A percentile compares a stretch with the other conserved stretches of the same genome.
Evolutionary conservation across 2,113 vertebrate species (phyloP).

Genomic region (Poeciliopsis retropinna): DNA sequence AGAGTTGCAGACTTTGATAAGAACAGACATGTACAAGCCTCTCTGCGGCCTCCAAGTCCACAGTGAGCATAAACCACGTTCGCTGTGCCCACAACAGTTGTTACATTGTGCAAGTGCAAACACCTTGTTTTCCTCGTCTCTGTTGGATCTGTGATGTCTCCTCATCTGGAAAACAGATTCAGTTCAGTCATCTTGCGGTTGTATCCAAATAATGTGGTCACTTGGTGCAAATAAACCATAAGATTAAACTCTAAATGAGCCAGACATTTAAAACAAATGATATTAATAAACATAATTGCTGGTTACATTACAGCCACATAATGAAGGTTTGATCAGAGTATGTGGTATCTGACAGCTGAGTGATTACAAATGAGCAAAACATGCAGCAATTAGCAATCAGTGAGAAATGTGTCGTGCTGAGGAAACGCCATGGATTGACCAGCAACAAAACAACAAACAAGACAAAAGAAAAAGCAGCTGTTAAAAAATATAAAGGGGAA

Average conservation of each 20-base stretch:
- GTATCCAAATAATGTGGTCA: not conserved
- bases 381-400: not conserved
- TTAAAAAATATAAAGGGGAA: not conserved
- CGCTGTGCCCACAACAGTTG: slow-evolving; percentile 27
- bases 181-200: not conserved
- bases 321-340: not conserved
- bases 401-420: not conserved
- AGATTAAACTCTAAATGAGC: not conserved
- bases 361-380: not conserved
- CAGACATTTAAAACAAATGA: not conserved
- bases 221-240: not conserved
- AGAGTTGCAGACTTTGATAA: slow-evolving; percentile 57
- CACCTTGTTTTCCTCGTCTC: not conserved
- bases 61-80: slow-evolving; percentile 40
- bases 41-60: slow-evolving; percentile 49
- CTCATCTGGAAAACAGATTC: not conserved
- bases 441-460: not conserved
- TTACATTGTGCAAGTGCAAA: slow-evolving; percentile 1
- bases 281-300: not conserved
- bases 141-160: not conserved
- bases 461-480: not conserved
- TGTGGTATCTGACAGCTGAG: not conserved
- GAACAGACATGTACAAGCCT: slow-evolving; percentile 61
- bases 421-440: not conserved
- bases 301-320: not conserved